Evolutionary conservation across 2,888 invertebrate species (phyloP).

Genomic region (Ceramica pisi): DNA sequence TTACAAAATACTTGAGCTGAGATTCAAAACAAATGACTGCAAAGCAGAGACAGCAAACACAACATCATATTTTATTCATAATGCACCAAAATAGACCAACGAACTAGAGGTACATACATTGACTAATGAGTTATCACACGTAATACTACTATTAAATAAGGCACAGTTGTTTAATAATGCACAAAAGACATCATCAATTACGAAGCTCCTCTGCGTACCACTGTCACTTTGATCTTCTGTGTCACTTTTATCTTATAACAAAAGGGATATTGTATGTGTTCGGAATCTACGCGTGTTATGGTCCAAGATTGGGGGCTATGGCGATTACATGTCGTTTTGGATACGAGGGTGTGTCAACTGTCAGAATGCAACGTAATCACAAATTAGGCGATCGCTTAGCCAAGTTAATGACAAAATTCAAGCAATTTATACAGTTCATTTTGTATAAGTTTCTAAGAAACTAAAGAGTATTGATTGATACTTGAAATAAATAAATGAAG

Average conservation of each 20-base stretch:
- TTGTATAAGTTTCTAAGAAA: too few species aligned
- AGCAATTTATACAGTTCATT: background rate
- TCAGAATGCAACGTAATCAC: constrained; percentile 15
- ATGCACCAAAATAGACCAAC: constrained; percentile 26
- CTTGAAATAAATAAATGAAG: too few species aligned
- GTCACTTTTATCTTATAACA: constrained; percentile 80
- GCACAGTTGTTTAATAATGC: constrained; percentile 75
- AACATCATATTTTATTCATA: constrained; percentile 47
- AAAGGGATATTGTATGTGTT: constrained; percentile 76
- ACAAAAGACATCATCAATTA: constrained; percentile 78
- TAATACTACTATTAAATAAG: constrained; percentile 66
- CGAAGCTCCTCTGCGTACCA: constrained; percentile 70
- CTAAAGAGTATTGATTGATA: too few species aligned
- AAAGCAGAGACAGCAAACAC: constrained; percentile 17
- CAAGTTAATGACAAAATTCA: background rate
- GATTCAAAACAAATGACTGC: constrained; percentile 31
- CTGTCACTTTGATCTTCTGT: constrained; percentile 81
- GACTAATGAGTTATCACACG: constrained; percentile 63
- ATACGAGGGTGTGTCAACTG: constrained; percentile 1
- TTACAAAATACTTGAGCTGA: background rate
- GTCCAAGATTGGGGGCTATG: constrained; percentile 46
- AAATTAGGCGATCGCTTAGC: background rate
- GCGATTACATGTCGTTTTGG: constrained; percentile 34
- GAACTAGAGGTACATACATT: constrained; percentile 48
- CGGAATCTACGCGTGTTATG: constrained; percentile 55